Base-by-base conservation (phyloP, 2,888 invertebrate genomes). In the Scaptomyza parva region DNA sequence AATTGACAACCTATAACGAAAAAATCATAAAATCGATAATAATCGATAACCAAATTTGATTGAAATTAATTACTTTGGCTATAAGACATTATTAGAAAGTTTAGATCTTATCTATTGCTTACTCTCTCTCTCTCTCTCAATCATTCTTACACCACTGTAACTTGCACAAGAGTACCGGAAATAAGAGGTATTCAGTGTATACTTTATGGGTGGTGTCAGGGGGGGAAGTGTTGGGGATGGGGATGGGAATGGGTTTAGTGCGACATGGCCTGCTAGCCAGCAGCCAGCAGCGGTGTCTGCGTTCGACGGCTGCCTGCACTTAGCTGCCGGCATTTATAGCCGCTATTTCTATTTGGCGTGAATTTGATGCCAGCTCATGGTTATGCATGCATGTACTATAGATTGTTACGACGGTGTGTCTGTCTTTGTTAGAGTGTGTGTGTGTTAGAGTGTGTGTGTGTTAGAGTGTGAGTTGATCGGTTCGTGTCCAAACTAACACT, bases 261-360 rank as follows among this genome's bases (percentile, higher is more conserved):
- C 44, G 17, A 12, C 35, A 9, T 43, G 41, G 14, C 51, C 33
- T 48, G 53, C 37, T 44, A 40, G 53, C 37, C 40, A 40, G n/a
- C n/a, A n/a, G n/a, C n/a, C n/a, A n/a, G n/a, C n/a, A n/a, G 43
- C 35, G 41, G 45, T 45, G 58, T 61, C 76, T 75, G 76, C 43
- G 37, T 63, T 70, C 71, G 76, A 77, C 58, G 54, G 55, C 48
- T 71, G 78, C 71, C 45, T 45, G 45, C 45, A 61, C 64, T 76
- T 76, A 66, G 70, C 65, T 66, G 76, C 58, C 62, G 58, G 66
- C 76, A 64, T 76, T 76, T 74, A 74, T 54, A 77, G 70, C 51
- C 74, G 59, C 55, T 52, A 70, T 66, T 77, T 63, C 55, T 54
- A 55, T 63, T 76, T 61, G 74, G 67, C 61, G 77, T 73, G 70